Percentiles rank a stretch among this genome's conserved stretches.
Evolutionary conservation across 2,888 invertebrate genomes (phyloP).

Genomic region (Melinaea marsaeus): DNA sequence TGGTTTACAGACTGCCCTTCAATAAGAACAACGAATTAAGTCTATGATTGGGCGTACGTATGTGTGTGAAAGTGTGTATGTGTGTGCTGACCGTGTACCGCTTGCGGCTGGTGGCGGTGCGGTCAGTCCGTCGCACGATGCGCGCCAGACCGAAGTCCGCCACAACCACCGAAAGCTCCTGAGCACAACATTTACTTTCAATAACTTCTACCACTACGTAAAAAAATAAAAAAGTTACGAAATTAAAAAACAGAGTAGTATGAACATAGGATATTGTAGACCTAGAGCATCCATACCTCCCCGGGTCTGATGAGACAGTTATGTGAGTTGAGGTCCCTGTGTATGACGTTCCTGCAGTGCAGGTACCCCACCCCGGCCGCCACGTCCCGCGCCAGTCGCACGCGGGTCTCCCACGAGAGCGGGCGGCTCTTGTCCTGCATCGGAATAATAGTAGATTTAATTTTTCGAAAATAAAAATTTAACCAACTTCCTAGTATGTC

Average conservation of each 20-base stretch:
- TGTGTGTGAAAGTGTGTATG: background rate
- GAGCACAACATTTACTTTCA: slow-evolving; percentile 15
- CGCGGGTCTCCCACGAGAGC: slow-evolving; percentile 88
- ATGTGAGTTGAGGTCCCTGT: slow-evolving; percentile 95
- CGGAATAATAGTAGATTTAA: background rate
- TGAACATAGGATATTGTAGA: slow-evolving; percentile 50
- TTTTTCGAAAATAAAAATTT: background rate
- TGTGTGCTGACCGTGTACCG: slow-evolving; percentile 84
- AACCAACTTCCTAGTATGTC: too few species aligned
- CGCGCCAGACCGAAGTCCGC: slow-evolving; percentile 97
- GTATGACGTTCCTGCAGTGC: slow-evolving; percentile 96
- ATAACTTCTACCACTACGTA: too few species aligned
- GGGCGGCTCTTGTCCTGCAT: slow-evolving; percentile 67
- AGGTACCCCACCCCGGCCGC: slow-evolving; percentile 96
- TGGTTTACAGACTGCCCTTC: too few species aligned
- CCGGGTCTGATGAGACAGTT: slow-evolving; percentile 90
- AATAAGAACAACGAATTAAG: too few species aligned
- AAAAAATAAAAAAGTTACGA: background rate
- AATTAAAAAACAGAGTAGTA: background rate
- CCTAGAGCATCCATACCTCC: slow-evolving; percentile 13
- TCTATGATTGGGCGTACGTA: background rate
- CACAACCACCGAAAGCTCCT: slow-evolving; percentile 94
- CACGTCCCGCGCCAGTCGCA: slow-evolving; percentile 93
- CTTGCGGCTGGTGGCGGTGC: slow-evolving; percentile 79
- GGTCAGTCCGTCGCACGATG: slow-evolving; percentile 80